Evolutionary conservation across 2,797 vertebrate genomes (phyloP).

Genomic region (Cirrhinus molitorella): DNA sequence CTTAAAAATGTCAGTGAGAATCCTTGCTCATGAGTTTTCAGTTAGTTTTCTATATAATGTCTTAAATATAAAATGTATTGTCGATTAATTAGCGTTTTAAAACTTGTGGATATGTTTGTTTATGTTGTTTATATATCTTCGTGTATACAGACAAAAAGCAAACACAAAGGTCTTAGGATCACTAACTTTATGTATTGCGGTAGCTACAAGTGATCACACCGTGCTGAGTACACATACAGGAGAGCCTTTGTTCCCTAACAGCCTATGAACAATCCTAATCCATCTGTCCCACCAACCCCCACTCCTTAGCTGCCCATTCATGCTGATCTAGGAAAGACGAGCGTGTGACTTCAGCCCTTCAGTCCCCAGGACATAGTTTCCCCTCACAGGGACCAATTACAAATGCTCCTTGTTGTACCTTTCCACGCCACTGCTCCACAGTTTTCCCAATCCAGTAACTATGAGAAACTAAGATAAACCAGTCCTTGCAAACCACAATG

Average conservation of each 20-base stretch:
- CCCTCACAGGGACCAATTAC: conserved; percentile 46
- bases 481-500: neutral
- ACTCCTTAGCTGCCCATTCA: conserved; percentile 31
- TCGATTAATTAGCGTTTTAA: neutral
- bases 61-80: no score
- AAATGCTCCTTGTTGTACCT: neutral
- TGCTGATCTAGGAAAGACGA: conserved; percentile 33
- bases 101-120: neutral
- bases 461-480: neutral
- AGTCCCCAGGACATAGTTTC: conserved; percentile 24
- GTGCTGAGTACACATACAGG: conserved; percentile 43
- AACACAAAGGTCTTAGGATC: neutral
- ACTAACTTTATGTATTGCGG: conserved; percentile 30
- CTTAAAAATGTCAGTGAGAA: conserved; percentile 5
- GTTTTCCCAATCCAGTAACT: conserved; percentile 13
- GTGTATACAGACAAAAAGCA: neutral
- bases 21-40: neutral
- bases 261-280: conserved; percentile 39
- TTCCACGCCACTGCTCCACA: conserved; percentile 21
- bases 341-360: neutral
- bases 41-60: neutral
- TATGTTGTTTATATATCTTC: neutral
- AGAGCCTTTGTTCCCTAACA: conserved; percentile 45
- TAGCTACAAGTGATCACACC: conserved; percentile 24
- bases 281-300: conserved; percentile 41